Evolutionary conservation across 2,797 vertebrate genomes (phyloP).

Genomic region (Masticophis lateralis): DNA sequence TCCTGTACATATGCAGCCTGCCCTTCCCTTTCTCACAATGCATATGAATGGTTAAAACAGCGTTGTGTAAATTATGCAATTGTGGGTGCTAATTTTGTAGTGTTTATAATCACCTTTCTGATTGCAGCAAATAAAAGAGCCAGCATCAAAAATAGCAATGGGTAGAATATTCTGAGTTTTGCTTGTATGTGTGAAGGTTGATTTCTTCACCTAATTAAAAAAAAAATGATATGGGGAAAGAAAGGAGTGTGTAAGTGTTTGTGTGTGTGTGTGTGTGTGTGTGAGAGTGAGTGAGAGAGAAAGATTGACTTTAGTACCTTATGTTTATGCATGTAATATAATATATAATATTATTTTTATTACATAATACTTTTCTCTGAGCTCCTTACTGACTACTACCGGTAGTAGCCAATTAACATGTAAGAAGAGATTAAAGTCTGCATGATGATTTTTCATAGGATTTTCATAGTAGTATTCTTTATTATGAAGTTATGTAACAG

Average conservation of each 20-base stretch:
- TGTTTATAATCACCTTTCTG: constrained; percentile 58
- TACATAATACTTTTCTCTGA: neutral
- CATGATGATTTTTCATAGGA: neutral
- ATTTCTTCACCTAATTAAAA: constrained; percentile 21
- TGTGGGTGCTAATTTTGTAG: constrained; percentile 52
- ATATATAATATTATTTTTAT: neutral
- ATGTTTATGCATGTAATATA: neutral
- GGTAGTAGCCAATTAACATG: neutral
- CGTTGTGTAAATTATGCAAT: constrained; percentile 49
- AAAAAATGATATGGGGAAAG: neutral
- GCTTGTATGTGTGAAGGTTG: constrained; percentile 9
- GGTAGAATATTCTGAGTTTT: constrained; percentile 36
- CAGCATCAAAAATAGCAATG: constrained; percentile 52
- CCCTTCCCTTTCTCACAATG: constrained; percentile 15
- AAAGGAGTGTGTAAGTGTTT: neutral
- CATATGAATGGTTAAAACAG: constrained; percentile 16
- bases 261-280: too few relatives aligned
- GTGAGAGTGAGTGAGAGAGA: neutral
- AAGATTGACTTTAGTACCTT: neutral
- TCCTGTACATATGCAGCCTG: constrained; percentile 26
- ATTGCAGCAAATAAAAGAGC: constrained; percentile 52
- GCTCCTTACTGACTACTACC: neutral
- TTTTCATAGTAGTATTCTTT: neutral
- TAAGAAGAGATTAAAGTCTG: neutral
- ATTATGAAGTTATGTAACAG: neutral